Evolutionary conservation across 2,113 vertebrate genomes (phyloP).

Genomic region (Bothrops jararaca): DNA sequence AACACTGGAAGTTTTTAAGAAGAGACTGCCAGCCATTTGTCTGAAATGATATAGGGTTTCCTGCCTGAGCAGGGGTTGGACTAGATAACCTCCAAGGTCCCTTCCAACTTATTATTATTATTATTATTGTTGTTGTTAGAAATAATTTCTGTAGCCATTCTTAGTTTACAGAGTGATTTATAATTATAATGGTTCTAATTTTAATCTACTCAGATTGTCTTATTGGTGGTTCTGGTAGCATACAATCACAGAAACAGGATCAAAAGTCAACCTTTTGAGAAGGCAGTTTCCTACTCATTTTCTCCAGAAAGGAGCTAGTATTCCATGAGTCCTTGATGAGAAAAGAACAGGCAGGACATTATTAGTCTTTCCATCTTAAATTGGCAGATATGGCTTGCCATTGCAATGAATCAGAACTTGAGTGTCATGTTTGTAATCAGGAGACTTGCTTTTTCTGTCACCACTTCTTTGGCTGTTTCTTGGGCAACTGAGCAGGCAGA

Average conservation of each 20-base stretch:
- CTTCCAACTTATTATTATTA: too few relatives aligned
- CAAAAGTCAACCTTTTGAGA: not conserved
- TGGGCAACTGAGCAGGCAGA: not conserved
- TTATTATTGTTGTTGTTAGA: not conserved
- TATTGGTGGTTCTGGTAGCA: not conserved
- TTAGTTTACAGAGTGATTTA: not conserved
- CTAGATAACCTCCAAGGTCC: too few relatives aligned
- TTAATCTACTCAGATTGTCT: not conserved
- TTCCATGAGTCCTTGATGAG: not conserved
- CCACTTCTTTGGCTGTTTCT: not conserved
- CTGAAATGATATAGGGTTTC: too few relatives aligned
- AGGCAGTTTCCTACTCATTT: not conserved
- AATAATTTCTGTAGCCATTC: not conserved
- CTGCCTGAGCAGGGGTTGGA: too few relatives aligned
- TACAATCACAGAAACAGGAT: not conserved
- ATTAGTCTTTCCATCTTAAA: not conserved
- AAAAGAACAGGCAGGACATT: not conserved
- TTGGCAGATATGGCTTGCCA: not conserved
- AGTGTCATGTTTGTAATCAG: not conserved
- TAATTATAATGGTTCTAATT: not conserved
- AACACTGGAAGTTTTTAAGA: too few relatives aligned
- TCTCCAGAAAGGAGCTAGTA: not conserved
- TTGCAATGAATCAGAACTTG: not conserved
- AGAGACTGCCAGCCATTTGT: too few relatives aligned
- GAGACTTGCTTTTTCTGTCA: not conserved